Percentiles rank a stretch among this genome's conserved stretches.
These are phyloP conservation scores for Sesia bembeciformis DNA, from an alignment of 2,888 invertebrate genomes.

Conservation along the genomic window DNA sequence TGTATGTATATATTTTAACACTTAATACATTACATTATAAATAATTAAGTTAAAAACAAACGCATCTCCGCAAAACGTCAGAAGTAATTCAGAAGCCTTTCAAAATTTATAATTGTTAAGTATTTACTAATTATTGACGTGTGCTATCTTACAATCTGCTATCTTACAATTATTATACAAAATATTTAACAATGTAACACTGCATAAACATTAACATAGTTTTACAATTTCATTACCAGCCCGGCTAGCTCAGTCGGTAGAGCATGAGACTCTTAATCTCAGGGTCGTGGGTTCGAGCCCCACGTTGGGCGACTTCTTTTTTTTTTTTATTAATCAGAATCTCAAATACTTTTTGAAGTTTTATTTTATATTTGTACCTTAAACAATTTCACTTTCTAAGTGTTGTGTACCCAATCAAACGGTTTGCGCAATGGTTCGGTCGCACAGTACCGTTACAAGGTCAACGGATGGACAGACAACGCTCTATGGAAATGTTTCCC, in stretches of 20 bases:
- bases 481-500: conserved; percentile 45
- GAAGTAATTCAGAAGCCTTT: no score
- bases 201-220: no score
- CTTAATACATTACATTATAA: no score
- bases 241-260: conserved; percentile 76
- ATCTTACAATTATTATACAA: no score
- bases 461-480: conserved; percentile 39
- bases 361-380: conserved; percentile 1
- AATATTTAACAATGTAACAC: no score
- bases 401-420: conserved; percentile 20
- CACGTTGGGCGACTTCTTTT: conserved; percentile 70
- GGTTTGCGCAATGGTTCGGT: conserved; percentile 33
- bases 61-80: no score
- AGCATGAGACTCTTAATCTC: conserved; percentile 79
- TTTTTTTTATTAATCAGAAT: conserved; percentile 8
- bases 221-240: conserved; percentile 17
- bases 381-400: conserved; percentile 6
- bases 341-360: not conserved
- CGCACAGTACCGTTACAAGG: conserved; percentile 43
- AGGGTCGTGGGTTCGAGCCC: conserved; percentile 79
- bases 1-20: no score
- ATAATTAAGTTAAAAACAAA: no score
- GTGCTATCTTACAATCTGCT: no score
- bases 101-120: no score
- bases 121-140: no score